Conservation (phyloP, 2,888 invertebrate species). For the Theretra japonica region DNA sequence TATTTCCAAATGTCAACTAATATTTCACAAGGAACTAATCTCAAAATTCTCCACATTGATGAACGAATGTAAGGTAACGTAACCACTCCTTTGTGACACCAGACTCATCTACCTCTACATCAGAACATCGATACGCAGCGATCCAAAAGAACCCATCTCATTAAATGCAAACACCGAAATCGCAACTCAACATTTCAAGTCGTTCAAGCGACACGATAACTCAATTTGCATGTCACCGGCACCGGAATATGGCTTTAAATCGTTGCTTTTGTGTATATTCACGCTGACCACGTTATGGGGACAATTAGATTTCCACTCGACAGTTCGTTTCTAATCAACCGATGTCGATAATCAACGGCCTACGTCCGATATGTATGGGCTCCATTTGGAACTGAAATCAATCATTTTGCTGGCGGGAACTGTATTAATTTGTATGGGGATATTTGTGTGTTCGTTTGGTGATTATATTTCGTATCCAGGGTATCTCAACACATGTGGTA, state of each 20-base stretch:
- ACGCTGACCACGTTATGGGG: background rate
- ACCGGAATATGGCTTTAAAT: background rate
- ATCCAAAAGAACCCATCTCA: too few species aligned
- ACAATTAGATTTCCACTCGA: slow-evolving; percentile 14
- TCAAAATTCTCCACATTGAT: too few species aligned
- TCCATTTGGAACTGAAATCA: slow-evolving; percentile 12
- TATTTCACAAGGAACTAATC: too few species aligned
- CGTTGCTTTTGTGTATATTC: background rate
- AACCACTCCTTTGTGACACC: too few species aligned
- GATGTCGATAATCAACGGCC: background rate
- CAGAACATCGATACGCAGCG: too few species aligned
- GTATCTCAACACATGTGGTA: too few species aligned
- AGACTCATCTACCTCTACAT: too few species aligned
- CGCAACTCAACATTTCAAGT: too few species aligned
- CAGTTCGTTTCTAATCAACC: slow-evolving; percentile 17
- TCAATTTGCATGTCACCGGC: slow-evolving; percentile 1
- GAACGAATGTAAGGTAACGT: too few species aligned
- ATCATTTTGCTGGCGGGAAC: background rate
- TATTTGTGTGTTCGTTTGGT: background rate
- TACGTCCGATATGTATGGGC: slow-evolving; percentile 9
- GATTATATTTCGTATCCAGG: background rate
- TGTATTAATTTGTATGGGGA: background rate
- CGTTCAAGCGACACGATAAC: background rate
- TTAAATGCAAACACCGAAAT: too few species aligned
- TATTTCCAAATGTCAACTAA: too few species aligned